Evolutionary conservation across 2,113 vertebrate genomes (phyloP).

Genomic region (Larimichthys polyactis): DNA sequence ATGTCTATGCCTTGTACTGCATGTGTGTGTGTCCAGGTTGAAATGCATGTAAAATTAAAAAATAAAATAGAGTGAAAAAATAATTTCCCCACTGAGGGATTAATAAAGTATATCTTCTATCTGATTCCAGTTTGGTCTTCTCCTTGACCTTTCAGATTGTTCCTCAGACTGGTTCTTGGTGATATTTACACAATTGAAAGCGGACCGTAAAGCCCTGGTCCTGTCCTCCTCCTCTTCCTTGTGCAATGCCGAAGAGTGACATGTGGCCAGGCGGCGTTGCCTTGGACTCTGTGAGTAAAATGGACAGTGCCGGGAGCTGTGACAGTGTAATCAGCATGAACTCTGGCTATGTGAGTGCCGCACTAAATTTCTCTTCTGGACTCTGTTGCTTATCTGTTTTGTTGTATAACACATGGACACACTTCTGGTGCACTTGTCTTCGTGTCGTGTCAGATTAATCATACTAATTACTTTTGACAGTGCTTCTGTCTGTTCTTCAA

Average conservation of each 20-base stretch:
- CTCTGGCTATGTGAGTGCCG: slow-evolving; percentile 88
- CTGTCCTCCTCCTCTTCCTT: slow-evolving; percentile 17
- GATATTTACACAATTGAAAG: slow-evolving; percentile 22
- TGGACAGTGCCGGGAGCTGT: slow-evolving; percentile 86
- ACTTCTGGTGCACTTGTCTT: background rate
- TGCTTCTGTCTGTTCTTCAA: background rate
- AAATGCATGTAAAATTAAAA: too few species aligned
- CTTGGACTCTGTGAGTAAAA: slow-evolving; percentile 77
- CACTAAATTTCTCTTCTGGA: slow-evolving; percentile 4
- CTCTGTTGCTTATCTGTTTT: slow-evolving; percentile 3
- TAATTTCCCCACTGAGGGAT: too few species aligned
- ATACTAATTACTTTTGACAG: too few species aligned
- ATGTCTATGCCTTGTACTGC: too few species aligned
- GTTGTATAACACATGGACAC: background rate
- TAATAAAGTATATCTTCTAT: too few species aligned
- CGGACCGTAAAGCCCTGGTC: slow-evolving; percentile 28
- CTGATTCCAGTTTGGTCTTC: slow-evolving; percentile 10
- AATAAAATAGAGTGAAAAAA: too few species aligned
- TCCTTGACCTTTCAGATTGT: slow-evolving; percentile 45
- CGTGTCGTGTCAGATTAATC: background rate
- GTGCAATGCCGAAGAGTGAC: slow-evolving; percentile 88
- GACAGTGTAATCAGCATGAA: slow-evolving; percentile 90
- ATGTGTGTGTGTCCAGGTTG: too few species aligned
- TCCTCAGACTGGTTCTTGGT: slow-evolving; percentile 4
- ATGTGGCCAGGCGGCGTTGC: slow-evolving; percentile 84